Conservation (phyloP, 2,888 invertebrate species). For the Caenorhabditis sp. region DNA sequence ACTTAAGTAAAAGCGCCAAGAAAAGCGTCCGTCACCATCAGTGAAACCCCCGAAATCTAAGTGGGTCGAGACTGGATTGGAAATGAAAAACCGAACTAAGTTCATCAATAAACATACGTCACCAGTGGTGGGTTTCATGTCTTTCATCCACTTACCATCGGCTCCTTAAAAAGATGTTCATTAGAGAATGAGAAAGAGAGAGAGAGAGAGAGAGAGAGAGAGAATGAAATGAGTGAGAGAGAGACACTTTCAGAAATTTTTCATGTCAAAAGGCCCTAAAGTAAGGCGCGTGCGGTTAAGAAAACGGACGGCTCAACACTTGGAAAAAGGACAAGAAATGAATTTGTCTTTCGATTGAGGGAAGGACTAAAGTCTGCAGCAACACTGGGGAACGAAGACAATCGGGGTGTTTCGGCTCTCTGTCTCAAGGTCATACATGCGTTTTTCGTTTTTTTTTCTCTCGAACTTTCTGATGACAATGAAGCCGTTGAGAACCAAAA, state of each 20-base stretch:
- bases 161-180: slow-evolving; percentile 54
- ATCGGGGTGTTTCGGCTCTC: neutral
- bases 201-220: neutral
- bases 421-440: slow-evolving; percentile 43
- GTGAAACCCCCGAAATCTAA: neutral
- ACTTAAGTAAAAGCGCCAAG: slow-evolving; percentile 16
- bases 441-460: slow-evolving; percentile 22
- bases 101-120: slow-evolving; percentile 51
- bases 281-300: slow-evolving; percentile 57
- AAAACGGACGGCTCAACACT: slow-evolving; percentile 41
- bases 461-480: neutral
- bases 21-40: slow-evolving; percentile 9
- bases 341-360: neutral
- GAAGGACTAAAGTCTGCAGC: neutral
- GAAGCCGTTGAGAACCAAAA: slow-evolving; percentile 8
- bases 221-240: neutral
- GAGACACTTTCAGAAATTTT: neutral
- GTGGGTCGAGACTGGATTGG: slow-evolving; percentile 1
- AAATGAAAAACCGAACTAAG: slow-evolving; percentile 47
- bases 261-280: neutral
- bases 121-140: slow-evolving; percentile 21
- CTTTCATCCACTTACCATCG: slow-evolving; percentile 57
- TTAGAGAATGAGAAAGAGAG: slow-evolving; percentile 2
- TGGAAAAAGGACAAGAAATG: slow-evolving; percentile 17
- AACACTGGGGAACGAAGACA: slow-evolving; percentile 14